Base-by-base conservation (phyloP, 1,140 invertebrate species). In the Littorina saxatilis region DNA sequence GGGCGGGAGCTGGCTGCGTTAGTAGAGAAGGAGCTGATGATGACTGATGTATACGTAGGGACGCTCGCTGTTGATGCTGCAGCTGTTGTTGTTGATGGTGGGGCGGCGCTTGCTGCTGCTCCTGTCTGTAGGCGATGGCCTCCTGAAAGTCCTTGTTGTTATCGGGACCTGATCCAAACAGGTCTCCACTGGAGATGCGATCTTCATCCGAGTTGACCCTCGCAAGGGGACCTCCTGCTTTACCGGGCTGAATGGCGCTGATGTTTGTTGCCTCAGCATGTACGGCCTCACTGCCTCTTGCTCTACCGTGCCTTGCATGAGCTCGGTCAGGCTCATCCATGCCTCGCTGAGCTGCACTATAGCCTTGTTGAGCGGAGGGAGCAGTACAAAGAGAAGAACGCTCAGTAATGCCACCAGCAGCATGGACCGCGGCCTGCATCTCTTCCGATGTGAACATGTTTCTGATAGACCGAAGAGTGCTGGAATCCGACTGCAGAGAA, bases 161-260 rank as follows among this genome's bases (percentile, higher is more conserved):
- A 11, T 4, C 3, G n/a, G 76, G 58, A 3, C 76, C 76, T 43
- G 37, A 43, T 2, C 76, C 76, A 66, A 78, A 78, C 20, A 78
- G 20, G 39, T 78, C 76, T 39, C 76, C 76, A 17, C 76, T 78
- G 39, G 76, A 66, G 27, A 78, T 47, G 39, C 32, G 76, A 5
- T 78, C 76, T 23, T 78, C 76, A 27, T 78, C 55, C 3, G 76
- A 66, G 27, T 43, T 40, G 17, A 20, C 55, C 15, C 43, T 9
- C 0, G 20, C 50, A 27, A 13, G 43, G 43, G 43, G 5, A 17
- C 43, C 7, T 5, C 43, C 43, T 9, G 43, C 7, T 47, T 47
- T 5, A 47, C 43, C n/a, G n/a, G n/a, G n/a, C n/a, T n/a, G n/a
- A n/a, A n/a, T n/a, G n/a, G n/a, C n/a, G n/a, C n/a, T n/a, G n/a